These are phyloP conservation scores for Cryptocephalus moraei DNA, from an alignment of 2,888 invertebrate genomes.

Conservation along the genomic window DNA sequence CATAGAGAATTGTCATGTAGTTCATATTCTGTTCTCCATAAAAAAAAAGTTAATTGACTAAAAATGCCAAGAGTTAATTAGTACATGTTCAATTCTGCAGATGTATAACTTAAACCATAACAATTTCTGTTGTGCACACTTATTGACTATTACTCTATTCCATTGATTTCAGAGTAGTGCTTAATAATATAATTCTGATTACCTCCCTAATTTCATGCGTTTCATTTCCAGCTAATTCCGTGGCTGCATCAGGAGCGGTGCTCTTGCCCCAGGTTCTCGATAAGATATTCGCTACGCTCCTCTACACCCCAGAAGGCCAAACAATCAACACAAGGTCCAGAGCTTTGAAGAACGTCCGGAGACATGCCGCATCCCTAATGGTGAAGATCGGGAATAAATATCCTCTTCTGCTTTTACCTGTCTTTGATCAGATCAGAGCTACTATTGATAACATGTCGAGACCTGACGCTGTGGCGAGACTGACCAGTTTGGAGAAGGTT, in stretches of 20 bases:
- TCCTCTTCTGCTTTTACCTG: slow-evolving; percentile 72
- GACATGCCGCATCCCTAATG: slow-evolving; percentile 83
- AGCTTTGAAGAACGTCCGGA: slow-evolving; percentile 34
- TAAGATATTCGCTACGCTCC: slow-evolving; percentile 78
- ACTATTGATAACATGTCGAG: slow-evolving; percentile 62
- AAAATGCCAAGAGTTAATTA: too few relatives aligned
- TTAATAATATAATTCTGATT: too few relatives aligned
- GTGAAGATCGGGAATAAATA: slow-evolving; percentile 85
- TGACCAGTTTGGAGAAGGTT: slow-evolving; percentile 74
- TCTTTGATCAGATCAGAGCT: slow-evolving; percentile 75
- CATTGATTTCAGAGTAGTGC: too few relatives aligned
- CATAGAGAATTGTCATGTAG: too few relatives aligned
- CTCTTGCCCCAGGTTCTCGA: slow-evolving; percentile 72
- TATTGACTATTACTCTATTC: too few relatives aligned
- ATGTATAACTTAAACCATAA: too few relatives aligned
- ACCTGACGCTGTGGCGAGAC: slow-evolving; percentile 50
- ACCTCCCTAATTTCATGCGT: too few relatives aligned
- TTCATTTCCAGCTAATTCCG: slow-evolving; percentile 39
- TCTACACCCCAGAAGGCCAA: slow-evolving; percentile 57
- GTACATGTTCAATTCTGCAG: too few relatives aligned
- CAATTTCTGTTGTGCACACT: too few relatives aligned
- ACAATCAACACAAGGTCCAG: slow-evolving; percentile 35
- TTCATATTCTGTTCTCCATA: too few relatives aligned
- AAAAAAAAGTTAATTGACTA: too few relatives aligned
- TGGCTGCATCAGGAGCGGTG: slow-evolving; percentile 53